phyloP scores from a whole-genome alignment of 2,797 vertebrate genomes.

The Craterocephalus amniculus region DNA sequence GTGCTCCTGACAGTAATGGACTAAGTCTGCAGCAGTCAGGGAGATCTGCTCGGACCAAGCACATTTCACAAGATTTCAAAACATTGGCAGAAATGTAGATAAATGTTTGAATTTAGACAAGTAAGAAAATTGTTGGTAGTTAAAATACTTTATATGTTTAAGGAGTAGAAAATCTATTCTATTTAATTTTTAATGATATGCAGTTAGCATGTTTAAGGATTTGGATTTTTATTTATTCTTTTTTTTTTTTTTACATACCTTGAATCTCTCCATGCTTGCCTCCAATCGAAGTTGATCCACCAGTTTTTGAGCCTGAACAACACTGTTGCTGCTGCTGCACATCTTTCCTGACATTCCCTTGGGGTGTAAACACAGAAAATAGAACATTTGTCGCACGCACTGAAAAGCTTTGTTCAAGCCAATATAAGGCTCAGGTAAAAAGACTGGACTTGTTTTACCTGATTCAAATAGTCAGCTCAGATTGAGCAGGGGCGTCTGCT shows the following conservation, averaged over 20 bases:
- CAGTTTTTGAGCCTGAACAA: constrained; percentile 81
- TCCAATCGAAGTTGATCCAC: constrained; percentile 87
- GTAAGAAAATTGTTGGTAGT: not conserved
- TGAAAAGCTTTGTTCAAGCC: not conserved
- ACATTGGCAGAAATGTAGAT: not conserved
- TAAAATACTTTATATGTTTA: not conserved
- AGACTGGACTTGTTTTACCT: constrained; percentile 4
- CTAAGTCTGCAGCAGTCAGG: constrained; percentile 82
- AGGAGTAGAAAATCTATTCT: not conserved
- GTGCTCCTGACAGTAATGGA: constrained; percentile 86
- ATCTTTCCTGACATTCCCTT: constrained; percentile 77
- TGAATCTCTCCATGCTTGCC: constrained; percentile 84
- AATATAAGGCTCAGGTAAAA: not conserved
- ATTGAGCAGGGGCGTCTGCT: constrained; percentile 23
- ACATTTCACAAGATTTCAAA: constrained; percentile 4
- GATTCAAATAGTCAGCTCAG: constrained; percentile 13
- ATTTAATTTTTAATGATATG: not conserved
- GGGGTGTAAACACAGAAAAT: not conserved
- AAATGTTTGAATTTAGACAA: not conserved
- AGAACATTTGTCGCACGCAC: not conserved
- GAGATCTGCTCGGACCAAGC: constrained; percentile 79
- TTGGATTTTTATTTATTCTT: constrained; percentile 3
- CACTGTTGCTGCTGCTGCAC: constrained; percentile 78
- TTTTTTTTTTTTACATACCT: constrained; percentile 71
- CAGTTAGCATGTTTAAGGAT: not conserved